Evolutionary conservation across 2,797 vertebrate genomes (phyloP).

Genomic region (Salmo trutta): DNA sequence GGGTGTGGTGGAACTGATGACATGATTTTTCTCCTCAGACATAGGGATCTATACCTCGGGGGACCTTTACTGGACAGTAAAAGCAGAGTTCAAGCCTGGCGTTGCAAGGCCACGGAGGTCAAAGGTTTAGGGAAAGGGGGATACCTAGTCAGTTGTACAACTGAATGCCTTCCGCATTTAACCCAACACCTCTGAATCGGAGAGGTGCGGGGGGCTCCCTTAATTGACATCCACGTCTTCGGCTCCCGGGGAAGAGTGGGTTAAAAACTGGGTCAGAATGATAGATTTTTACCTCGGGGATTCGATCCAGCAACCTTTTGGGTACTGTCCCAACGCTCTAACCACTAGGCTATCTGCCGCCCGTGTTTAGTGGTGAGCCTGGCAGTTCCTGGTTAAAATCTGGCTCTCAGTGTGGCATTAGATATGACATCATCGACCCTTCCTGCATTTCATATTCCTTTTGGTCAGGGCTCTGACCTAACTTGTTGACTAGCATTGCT

Average conservation of each 20-base stretch:
- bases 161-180: too few species aligned
- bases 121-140: not conserved
- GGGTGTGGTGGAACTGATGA: not conserved
- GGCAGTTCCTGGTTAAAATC: not conserved
- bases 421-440: not conserved
- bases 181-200: too few species aligned
- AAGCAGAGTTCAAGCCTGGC: not conserved
- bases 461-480: not conserved
- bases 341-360: not conserved
- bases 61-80: not conserved
- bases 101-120: not conserved
- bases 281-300: too few species aligned
- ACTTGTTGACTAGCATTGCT: not conserved
- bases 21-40: not conserved
- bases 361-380: too few species aligned
- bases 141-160: too few species aligned
- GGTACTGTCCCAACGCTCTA: too few species aligned
- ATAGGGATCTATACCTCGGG: conserved; percentile 15
- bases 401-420: too few species aligned
- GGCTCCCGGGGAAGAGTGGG: too few species aligned
- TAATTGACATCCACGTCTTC: too few species aligned
- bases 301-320: too few species aligned
- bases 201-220: too few species aligned
- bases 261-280: too few species aligned
- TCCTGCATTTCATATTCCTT: not conserved